Evolutionary conservation across 2,797 vertebrate species (phyloP).

Genomic region (Megaceryle alcyon): DNA sequence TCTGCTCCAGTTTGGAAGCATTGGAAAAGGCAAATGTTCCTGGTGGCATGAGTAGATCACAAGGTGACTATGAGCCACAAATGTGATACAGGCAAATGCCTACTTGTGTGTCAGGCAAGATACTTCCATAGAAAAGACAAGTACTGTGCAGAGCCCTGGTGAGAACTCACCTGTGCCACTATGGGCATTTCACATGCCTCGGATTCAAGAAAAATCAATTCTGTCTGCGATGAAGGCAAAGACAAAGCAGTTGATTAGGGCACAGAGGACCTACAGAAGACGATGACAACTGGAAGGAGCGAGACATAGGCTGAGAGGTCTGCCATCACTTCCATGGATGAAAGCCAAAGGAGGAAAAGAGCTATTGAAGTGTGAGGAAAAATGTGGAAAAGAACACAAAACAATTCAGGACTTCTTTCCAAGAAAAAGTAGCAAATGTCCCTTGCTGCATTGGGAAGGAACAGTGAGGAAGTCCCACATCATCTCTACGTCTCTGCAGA

Average conservation of each 20-base stretch:
- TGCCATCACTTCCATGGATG: background rate
- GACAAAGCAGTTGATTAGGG: background rate
- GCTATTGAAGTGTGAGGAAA: background rate
- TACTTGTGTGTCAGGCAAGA: background rate
- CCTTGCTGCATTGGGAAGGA: background rate
- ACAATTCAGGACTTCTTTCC: background rate
- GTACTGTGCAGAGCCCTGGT: background rate
- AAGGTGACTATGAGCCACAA: background rate
- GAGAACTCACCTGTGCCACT: background rate
- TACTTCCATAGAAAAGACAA: background rate
- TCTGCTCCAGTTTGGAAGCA: too few relatives aligned
- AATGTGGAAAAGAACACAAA: background rate
- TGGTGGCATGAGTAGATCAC: too few relatives aligned
- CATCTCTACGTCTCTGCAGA: background rate
- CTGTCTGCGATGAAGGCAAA: background rate
- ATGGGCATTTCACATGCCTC: background rate
- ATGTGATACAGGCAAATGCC: background rate
- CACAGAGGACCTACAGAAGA: background rate
- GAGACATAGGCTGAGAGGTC: background rate
- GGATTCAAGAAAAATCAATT: background rate
- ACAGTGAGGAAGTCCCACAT: background rate
- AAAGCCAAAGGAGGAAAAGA: background rate
- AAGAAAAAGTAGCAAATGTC: background rate
- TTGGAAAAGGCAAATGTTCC: too few relatives aligned
- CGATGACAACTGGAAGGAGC: background rate